Conservation (phyloP, 2,113 vertebrate genomes). For the Trichechus manatus region DNA sequence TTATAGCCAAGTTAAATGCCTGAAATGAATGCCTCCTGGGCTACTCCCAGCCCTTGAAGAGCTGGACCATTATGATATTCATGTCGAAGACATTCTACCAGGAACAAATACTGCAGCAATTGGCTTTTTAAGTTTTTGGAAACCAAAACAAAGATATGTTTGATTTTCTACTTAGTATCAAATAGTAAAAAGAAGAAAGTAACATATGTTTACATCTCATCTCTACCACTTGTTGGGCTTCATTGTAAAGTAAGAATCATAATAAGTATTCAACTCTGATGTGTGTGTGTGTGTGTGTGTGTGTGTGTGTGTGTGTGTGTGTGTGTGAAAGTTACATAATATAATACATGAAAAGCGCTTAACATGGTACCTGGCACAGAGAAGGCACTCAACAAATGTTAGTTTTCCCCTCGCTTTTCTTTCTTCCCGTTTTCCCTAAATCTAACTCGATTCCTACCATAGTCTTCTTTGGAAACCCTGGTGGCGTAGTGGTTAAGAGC, state of each 20-base stretch:
- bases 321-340: neutral
- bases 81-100: neutral
- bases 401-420: neutral
- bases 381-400: neutral
- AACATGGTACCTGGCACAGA: neutral
- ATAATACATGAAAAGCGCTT: neutral
- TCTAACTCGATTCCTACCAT: neutral
- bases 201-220: neutral
- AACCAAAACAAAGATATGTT: neutral
- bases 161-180: neutral
- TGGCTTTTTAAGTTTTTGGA: neutral
- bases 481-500: no score
- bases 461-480: neutral
- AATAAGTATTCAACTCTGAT: neutral
- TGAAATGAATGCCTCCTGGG: neutral
- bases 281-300: neutral
- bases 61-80: neutral
- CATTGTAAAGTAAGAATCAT: constrained; percentile 30
- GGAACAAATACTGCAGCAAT: neutral
- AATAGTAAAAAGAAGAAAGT: neutral
- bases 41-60: neutral
- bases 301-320: neutral
- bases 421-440: neutral
- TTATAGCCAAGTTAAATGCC: neutral
- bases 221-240: neutral